Base-by-base conservation (phyloP, 2,797 vertebrate species). In the Podarcis lilfordi region DNA sequence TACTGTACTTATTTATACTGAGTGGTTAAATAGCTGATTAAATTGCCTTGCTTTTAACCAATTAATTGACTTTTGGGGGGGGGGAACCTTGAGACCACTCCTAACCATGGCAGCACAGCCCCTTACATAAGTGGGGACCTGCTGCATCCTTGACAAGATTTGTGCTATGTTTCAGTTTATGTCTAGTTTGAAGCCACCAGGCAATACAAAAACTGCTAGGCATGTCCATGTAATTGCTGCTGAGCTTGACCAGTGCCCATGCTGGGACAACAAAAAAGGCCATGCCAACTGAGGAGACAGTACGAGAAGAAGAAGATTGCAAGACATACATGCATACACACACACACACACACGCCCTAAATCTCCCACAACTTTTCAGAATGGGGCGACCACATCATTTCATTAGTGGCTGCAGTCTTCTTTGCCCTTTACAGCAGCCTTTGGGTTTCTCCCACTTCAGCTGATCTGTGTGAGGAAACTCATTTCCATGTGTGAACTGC, bases 21-120 rank as follows among this genome's bases (percentile, higher is more conserved):
- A 75, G 61, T 81, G 71, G 59, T 68, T 81, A 80, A 89, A 68
- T 17, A 75, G 40, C 32, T 81, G 40, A 85, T 89, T 85, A 85
- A 81, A 80, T 66, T 81, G 83, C 71, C 45, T 85, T 37, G 59
- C 71, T 75, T 76, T 85, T 80, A 75, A 50, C n/a, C 83, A 81
- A 75, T 75, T 66, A 50, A 85, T 71, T 3, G 5, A 83, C 32
- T n/a, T 83, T 43, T 8, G 29, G n/a, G 43, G 43, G 32, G 72
- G 43, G n/a, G 15, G 23, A 3, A 64, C 23, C n/a, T 50, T 84
- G 55, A 89, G 74, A 75, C 35, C 17, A 80, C 25, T 25, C 27
- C n/a, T 85, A 55, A 37, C 61, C 23, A 81, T 0, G 50, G 50
- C 50, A 3, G 50, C 50, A 45, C 50, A 61, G 32, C 11, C 37